Evolutionary conservation across 1,140 invertebrate genomes (phyloP).

Genomic region (Gerris buenoi): DNA sequence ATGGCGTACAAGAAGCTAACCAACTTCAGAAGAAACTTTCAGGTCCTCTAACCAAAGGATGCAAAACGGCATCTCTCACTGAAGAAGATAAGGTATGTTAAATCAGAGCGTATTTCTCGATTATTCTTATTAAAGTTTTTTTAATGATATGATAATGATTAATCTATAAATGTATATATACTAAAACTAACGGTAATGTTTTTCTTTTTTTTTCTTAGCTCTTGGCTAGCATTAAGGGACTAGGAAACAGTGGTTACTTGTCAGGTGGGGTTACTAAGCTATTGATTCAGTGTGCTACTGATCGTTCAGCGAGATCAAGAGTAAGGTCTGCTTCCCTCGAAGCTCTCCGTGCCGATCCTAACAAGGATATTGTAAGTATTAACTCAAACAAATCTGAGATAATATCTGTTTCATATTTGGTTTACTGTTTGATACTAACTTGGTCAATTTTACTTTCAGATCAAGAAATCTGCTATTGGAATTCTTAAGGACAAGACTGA

Average conservation of each 20-base stretch:
- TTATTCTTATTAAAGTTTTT: too few relatives aligned
- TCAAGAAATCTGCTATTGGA: constrained; percentile 38
- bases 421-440: not conserved
- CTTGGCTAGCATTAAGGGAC: constrained; percentile 60
- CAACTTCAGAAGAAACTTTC: constrained; percentile 47
- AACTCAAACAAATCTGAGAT: not conserved
- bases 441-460: constrained; percentile 21
- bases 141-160: too few relatives aligned
- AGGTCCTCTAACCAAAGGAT: constrained; percentile 34
- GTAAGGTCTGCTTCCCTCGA: constrained; percentile 66
- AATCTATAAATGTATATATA: too few relatives aligned
- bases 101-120: too few relatives aligned
- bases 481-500: constrained; percentile 51
- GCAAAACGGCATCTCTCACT: constrained; percentile 25
- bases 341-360: constrained; percentile 51
- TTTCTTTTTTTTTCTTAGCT: constrained; percentile 30
- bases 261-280: constrained; percentile 43
- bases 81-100: constrained; percentile 1
- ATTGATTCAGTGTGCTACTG: constrained; percentile 44
- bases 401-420: not conserved
- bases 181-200: too few relatives aligned
- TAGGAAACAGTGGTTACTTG: constrained; percentile 59
- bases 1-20: constrained; percentile 42
- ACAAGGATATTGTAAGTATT: constrained; percentile 40
- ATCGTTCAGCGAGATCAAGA: constrained; percentile 46